Percentiles rank a stretch among this genome's conserved stretches.
These are phyloP conservation scores for Leptoclinus maculatus DNA, from an alignment of 2,797 vertebrate species.

Conservation along the genomic window DNA sequence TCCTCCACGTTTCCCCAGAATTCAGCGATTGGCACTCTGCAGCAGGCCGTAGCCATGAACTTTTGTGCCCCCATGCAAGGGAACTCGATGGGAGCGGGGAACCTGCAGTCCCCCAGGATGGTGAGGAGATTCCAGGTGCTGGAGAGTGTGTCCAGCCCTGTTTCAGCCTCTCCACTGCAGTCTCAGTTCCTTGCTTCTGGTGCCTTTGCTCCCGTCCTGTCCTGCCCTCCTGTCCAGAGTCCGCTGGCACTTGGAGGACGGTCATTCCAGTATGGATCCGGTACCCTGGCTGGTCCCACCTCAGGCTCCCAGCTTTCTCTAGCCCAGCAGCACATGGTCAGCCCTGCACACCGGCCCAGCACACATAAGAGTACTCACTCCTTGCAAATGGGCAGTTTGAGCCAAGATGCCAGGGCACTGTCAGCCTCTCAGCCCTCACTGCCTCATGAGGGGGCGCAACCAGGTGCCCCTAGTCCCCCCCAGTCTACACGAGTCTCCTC, in stretches of 20 bases:
- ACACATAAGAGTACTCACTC: constrained; percentile 87
- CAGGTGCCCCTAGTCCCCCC: constrained; percentile 78
- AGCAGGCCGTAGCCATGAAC: constrained; percentile 98
- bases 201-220: constrained; percentile 78
- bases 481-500: constrained; percentile 88
- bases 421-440: constrained; percentile 95
- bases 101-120: constrained; percentile 90
- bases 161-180: constrained; percentile 83
- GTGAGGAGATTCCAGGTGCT: constrained; percentile 89
- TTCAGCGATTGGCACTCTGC: constrained; percentile 94
- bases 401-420: constrained; percentile 88
- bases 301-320: constrained; percentile 91
- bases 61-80: constrained; percentile 93
- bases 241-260: constrained; percentile 81
- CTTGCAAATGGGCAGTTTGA: constrained; percentile 86
- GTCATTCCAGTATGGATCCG: constrained; percentile 84
- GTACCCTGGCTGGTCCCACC: constrained; percentile 72
- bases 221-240: constrained; percentile 84
- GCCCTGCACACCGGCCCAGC: constrained; percentile 87
- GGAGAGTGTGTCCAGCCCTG: constrained; percentile 85
- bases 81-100: constrained; percentile 85
- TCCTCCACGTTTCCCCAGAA: constrained; percentile 79
- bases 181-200: constrained; percentile 81
- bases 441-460: constrained; percentile 80
- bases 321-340: constrained; percentile 85